A percentile compares a stretch with the other conserved stretches of the same genome.
Conservation (phyloP, 2,797 vertebrate species). For the Ispidina lecontei region DNA sequence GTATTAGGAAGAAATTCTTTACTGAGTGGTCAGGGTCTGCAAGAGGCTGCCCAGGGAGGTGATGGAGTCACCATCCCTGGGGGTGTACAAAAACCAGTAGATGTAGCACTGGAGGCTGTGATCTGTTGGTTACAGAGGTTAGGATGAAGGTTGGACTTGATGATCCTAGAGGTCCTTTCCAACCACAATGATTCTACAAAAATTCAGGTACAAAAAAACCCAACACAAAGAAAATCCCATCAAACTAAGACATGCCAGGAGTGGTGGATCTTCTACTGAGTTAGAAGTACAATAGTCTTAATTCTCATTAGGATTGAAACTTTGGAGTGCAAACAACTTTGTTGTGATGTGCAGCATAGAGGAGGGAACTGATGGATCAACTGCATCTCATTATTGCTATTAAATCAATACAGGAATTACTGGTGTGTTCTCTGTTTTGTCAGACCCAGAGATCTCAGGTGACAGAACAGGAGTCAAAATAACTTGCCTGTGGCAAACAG, state of each 20-base stretch:
- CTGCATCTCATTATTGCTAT: neutral
- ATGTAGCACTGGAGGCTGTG: too few species aligned
- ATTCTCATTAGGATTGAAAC: neutral
- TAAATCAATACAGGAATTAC: neutral
- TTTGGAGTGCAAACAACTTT: neutral
- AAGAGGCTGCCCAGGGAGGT: too few species aligned
- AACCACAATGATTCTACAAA: neutral
- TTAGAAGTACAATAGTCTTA: neutral
- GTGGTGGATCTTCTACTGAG: neutral
- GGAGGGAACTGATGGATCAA: neutral
- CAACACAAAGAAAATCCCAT: neutral
- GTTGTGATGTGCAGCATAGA: too few species aligned
- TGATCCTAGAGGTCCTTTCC: too few species aligned
- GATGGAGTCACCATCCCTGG: too few species aligned
- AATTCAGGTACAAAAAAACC: neutral
- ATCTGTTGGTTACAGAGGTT: too few species aligned
- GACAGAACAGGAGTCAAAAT: neutral
- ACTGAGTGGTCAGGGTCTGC: too few species aligned
- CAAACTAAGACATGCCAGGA: neutral
- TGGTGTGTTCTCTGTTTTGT: neutral
- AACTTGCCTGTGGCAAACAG: constrained; percentile 25
- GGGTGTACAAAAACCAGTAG: too few species aligned
- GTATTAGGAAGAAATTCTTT: too few species aligned
- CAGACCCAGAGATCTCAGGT: neutral
- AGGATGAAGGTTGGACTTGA: too few species aligned